Evolutionary conservation across 2,113 vertebrate genomes (phyloP), one percentile per base, ranked within the genome.

Genomic region (Passer montanus): DNA sequence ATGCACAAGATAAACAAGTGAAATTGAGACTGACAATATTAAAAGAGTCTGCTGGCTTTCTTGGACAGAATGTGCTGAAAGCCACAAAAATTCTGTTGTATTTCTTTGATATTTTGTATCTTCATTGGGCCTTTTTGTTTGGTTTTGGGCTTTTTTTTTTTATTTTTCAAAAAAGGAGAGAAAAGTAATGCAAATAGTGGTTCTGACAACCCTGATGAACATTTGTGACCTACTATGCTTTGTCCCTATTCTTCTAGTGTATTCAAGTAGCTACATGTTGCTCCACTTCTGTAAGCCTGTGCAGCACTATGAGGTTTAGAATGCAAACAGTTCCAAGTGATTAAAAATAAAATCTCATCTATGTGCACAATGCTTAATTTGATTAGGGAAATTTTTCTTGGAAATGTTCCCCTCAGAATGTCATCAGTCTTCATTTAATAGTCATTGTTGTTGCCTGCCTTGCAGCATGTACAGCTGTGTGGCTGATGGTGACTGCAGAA

Each of bases 91-190:
- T 55, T 80, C 17, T 47, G 8, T 56, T 56, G 7, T n/a, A 63
- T 37, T 87, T 69, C 11, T 69, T 69, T 46, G 22, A 37, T 15
- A 3, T 58, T 66, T 60, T 68, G 22, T 22, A 7, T 52, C 43
- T 37, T 77, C 4, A 10, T 27, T 50, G 26, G 11, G 17, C 7
- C 26, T 55, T 52, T 37, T 35, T 60, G 6, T 23, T 43, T 50
- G 14, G 15, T 27, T 58, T 68, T 28, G 11, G 4, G 11, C 22
- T 55, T 72, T 49, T 26, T 4, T 9, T 10, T n/a, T 58, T 58
- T n/a, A 19, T 22, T 43, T 41, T 6, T 4, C 3, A 9, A 28
- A 30, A n/a, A 56, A n/a, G 7, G 2, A 1, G 31, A 17, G 26
- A 11, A 9, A n/a, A 7, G 9, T 8, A 77, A 31, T 13, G 10